Conservation (phyloP, 2,797 vertebrate genomes). For the Poecilia gillii region DNA sequence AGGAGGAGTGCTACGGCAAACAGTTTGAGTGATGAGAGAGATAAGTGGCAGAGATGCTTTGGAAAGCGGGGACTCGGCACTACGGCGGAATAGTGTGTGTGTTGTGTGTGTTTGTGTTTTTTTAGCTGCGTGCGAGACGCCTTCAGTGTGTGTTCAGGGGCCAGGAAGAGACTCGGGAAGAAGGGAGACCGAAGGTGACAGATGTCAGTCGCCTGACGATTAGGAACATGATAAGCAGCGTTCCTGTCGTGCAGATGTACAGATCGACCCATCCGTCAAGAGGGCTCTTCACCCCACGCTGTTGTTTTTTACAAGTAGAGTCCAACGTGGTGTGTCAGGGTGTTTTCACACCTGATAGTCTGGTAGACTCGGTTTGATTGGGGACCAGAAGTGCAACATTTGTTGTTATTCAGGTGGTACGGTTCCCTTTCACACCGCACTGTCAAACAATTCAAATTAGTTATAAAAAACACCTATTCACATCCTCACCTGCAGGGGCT, state of each 20-base stretch:
- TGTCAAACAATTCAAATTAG: too few species aligned
- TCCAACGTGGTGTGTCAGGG: slow-evolving; percentile 16
- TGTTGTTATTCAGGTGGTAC: too few species aligned
- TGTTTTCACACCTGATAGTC: too few species aligned
- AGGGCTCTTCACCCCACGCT: slow-evolving; percentile 20
- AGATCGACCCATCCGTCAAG: slow-evolving; percentile 49
- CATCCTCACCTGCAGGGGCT: too few species aligned
- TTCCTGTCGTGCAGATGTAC: slow-evolving; percentile 63
- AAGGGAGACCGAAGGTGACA: slow-evolving; percentile 72
- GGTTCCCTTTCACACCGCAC: too few species aligned
- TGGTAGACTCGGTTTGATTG: too few species aligned
- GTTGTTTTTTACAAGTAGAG: slow-evolving; percentile 44
- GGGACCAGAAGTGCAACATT: too few species aligned
- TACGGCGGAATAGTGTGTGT: slow-evolving; percentile 40
- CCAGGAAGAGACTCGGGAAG: slow-evolving; percentile 1
- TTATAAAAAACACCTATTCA: too few species aligned
- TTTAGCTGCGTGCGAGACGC: not conserved
- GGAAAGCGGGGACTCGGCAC: slow-evolving; percentile 61
- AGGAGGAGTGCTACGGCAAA: slow-evolving; percentile 52
- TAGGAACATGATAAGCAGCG: slow-evolving; percentile 70
- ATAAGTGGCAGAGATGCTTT: slow-evolving; percentile 78
- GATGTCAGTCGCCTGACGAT: slow-evolving; percentile 69
- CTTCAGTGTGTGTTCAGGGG: slow-evolving; percentile 33
- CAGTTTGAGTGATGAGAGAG: slow-evolving; percentile 78
- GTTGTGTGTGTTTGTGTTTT: slow-evolving; percentile 26